Evolutionary conservation across 2,113 vertebrate genomes (phyloP).

Genomic region (Mesoclemmys tuberculata): DNA sequence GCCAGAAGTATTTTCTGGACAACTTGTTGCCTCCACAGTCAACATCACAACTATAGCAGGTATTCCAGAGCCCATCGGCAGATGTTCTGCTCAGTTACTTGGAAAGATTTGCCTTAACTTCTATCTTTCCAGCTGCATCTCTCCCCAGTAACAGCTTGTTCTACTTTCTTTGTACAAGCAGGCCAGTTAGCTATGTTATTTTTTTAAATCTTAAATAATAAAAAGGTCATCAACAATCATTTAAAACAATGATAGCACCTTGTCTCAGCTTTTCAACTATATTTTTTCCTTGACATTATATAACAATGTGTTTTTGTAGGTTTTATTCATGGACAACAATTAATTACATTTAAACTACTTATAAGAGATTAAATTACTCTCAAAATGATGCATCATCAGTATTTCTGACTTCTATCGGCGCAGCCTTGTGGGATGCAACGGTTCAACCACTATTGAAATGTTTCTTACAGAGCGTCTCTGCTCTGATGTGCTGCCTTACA

Average conservation of each 20-base stretch:
- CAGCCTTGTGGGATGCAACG: neutral
- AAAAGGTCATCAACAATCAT: neutral
- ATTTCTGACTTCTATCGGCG: constrained; percentile 14
- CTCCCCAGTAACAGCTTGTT: neutral
- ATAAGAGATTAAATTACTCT: neutral
- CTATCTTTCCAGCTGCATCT: neutral
- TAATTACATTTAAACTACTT: neutral
- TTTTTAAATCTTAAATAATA: neutral
- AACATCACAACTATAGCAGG: neutral
- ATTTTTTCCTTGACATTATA: neutral
- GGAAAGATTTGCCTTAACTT: neutral
- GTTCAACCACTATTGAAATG: constrained; percentile 1
- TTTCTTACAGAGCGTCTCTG: neutral
- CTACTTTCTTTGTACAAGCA: neutral
- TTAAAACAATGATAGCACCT: neutral
- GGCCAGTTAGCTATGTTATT: neutral
- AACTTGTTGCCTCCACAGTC: neutral
- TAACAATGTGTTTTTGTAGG: neutral
- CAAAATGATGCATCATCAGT: neutral
- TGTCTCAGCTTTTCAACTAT: neutral
- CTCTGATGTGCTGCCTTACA: constrained; percentile 18
- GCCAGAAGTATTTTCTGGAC: neutral
- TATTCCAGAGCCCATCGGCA: neutral
- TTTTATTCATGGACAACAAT: neutral
- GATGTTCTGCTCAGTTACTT: neutral